These are phyloP conservation scores for Sapajus apella DNA, from an alignment of 2,113 vertebrate species.

Conservation along the genomic window DNA sequence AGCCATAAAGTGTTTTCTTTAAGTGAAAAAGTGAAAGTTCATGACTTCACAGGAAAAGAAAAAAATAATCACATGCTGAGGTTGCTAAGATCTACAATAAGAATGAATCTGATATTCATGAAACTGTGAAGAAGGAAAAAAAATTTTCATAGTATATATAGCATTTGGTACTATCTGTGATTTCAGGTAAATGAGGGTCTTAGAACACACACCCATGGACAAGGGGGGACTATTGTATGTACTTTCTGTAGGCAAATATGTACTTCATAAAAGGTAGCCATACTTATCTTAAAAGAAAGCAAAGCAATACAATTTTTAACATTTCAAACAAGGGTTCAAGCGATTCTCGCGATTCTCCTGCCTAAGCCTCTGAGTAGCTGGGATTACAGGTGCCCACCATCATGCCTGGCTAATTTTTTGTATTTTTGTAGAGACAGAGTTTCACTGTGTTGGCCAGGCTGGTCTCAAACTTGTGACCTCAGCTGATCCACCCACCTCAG, in stretches of 20 bases:
- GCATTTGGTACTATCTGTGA: neutral
- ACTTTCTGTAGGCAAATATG: neutral
- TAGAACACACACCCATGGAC: neutral
- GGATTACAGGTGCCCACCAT: no score
- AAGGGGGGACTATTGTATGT: neutral
- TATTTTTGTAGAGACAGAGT: no score
- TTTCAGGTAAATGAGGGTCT: neutral
- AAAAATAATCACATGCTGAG: neutral
- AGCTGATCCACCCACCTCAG: no score
- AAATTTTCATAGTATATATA: neutral
- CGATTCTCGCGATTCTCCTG: no score
- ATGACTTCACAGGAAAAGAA: neutral
- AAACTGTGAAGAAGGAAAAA: neutral
- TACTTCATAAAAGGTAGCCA: neutral
- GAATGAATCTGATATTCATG: neutral
- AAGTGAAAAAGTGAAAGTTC: neutral
- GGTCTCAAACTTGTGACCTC: no score
- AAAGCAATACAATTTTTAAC: neutral
- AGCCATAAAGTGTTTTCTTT: neutral
- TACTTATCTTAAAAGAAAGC: constrained; percentile 14
- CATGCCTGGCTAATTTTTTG: no score
- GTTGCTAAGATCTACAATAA: neutral
- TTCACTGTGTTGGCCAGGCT: no score
- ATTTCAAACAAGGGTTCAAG: neutral
- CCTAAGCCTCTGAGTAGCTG: no score